Conservation (phyloP, 2,113 vertebrate genomes). For the Nothoprocta pentlandii region DNA sequence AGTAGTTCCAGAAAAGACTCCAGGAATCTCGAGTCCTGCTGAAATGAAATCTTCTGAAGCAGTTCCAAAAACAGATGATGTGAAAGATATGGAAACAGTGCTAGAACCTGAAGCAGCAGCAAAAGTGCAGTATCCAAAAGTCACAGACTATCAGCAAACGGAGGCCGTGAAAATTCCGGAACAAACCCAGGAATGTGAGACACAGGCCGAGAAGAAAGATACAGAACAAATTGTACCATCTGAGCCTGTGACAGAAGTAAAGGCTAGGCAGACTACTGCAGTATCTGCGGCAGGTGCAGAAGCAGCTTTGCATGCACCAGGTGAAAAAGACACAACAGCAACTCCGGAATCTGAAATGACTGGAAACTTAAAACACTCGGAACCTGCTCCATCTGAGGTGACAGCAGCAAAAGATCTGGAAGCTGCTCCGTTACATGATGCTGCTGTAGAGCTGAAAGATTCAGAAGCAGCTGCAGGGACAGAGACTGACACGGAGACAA, state of each 20-base stretch:
- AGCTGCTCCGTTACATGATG: not conserved
- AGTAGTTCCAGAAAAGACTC: not conserved
- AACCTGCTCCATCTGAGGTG: not conserved
- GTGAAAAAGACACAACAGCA: not conserved
- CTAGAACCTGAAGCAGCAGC: not conserved
- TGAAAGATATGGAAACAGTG: not conserved
- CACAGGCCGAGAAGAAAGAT: slow-evolving; percentile 1
- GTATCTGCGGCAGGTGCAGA: not conserved
- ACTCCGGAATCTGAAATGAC: not conserved
- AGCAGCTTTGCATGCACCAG: not conserved
- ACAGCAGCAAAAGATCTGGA: slow-evolving; percentile 15
- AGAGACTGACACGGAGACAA: not conserved
- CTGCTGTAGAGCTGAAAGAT: slow-evolving; percentile 4
- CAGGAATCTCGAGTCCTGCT: not conserved
- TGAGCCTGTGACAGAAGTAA: not conserved
- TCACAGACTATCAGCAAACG: not conserved
- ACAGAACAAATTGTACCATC: not conserved
- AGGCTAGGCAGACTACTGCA: not conserved
- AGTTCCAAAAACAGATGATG: not conserved
- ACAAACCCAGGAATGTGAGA: not conserved
- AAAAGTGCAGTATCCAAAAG: not conserved
- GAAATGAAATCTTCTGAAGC: slow-evolving; percentile 6
- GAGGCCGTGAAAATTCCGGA: not conserved
- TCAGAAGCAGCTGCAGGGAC: not conserved
- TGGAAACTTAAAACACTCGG: not conserved